Conservation (phyloP, 1,140 invertebrate genomes). For the Amphibalanus amphitrite region DNA sequence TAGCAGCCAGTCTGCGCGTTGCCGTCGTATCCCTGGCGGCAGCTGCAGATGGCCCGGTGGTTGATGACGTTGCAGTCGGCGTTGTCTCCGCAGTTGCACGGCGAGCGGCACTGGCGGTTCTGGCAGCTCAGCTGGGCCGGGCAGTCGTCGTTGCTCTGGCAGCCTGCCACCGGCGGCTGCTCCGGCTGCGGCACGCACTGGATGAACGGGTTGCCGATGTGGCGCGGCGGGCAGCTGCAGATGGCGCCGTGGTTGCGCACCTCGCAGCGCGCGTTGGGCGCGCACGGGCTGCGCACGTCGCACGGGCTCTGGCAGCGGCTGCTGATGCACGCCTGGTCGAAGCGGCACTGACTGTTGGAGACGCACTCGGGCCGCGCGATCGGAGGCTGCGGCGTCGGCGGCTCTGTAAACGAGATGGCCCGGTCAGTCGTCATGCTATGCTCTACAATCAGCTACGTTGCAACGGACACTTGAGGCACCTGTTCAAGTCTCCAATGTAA, state of each 20-base stretch:
- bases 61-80: slow-evolving; percentile 22
- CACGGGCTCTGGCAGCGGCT: slow-evolving; percentile 64
- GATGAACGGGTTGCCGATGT: slow-evolving; percentile 35
- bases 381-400: too few relatives aligned
- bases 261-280: slow-evolving; percentile 55
- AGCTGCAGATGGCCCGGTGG: slow-evolving; percentile 22
- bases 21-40: slow-evolving; percentile 22
- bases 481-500: too few relatives aligned
- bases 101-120: slow-evolving; percentile 22
- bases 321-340: slow-evolving; percentile 62
- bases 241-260: slow-evolving; percentile 52
- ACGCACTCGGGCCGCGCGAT: slow-evolving; percentile 35
- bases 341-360: slow-evolving; percentile 60
- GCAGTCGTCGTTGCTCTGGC: slow-evolving; percentile 24
- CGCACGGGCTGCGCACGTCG: slow-evolving; percentile 43
- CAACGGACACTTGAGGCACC: too few relatives aligned
- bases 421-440: too few relatives aligned
- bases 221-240: slow-evolving; percentile 68
- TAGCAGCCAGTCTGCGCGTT: slow-evolving; percentile 23
- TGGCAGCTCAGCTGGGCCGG: slow-evolving; percentile 24
- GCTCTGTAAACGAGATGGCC: too few relatives aligned
- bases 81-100: slow-evolving; percentile 21
- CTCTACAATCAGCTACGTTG: too few relatives aligned
- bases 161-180: slow-evolving; percentile 25
- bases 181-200: slow-evolving; percentile 15